Percentiles rank a stretch among this genome's conserved stretches.
Conservation (phyloP, 2,113 vertebrate species). For the Phycodurus eques region DNA sequence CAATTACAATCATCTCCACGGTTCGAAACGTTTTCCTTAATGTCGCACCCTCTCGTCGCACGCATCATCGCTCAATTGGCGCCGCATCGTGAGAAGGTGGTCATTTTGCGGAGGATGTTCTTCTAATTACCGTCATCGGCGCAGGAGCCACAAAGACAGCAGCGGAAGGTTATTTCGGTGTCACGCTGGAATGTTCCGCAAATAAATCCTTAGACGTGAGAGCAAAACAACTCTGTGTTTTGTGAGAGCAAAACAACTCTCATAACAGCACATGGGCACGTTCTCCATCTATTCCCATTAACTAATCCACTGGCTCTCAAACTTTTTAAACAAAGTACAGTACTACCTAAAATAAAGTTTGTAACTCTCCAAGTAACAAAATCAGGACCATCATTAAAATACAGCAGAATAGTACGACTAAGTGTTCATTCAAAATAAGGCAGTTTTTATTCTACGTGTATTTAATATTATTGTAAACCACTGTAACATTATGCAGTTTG, state of each 20-base stretch:
- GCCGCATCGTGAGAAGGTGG: conserved; percentile 38
- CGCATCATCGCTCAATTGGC: background rate
- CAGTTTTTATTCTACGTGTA: too few species aligned
- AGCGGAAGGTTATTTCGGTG: conserved; percentile 40
- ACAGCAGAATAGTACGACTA: too few species aligned
- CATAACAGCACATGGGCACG: background rate
- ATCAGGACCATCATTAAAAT: too few species aligned
- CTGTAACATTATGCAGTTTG: too few species aligned
- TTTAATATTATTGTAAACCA: too few species aligned
- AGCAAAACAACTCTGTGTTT: conserved; percentile 5
- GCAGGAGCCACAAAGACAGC: conserved; percentile 45
- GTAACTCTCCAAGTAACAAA: too few species aligned
- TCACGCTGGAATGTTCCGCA: conserved; percentile 30
- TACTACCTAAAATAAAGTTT: background rate
- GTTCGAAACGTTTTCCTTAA: background rate
- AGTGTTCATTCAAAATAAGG: too few species aligned
- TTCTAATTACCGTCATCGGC: conserved; percentile 51
- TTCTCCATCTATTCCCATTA: background rate
- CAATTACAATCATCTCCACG: conserved; percentile 4
- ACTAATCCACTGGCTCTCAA: background rate
- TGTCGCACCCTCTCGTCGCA: background rate
- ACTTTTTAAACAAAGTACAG: background rate
- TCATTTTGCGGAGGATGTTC: conserved; percentile 40
- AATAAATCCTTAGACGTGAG: conserved; percentile 23
- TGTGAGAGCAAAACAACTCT: conserved; percentile 8